Base-by-base conservation (phyloP, 1,140 invertebrate genomes). In the Contarinia nasturtii region DNA sequence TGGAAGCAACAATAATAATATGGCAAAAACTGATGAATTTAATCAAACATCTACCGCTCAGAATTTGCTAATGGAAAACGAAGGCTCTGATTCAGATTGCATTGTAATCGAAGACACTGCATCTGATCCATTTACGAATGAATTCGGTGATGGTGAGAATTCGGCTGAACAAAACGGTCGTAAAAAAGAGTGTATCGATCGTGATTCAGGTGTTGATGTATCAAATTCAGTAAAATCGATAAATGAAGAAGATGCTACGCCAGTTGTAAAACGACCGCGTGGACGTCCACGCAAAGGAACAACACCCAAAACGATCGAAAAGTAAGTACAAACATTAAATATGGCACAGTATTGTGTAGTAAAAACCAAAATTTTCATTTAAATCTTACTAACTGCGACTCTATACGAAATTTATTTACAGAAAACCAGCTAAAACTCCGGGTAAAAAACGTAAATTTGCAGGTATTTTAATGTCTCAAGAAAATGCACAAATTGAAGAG, bases 171-270 rank as follows among this genome's bases (percentile, higher is more conserved):
- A 42, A 20, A 18, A 42, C 5, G 27, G 27, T 5, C 27, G 27
- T 3, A 27, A 27, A 27, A 27, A 27, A 10, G 19, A 14, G 3
- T 17, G 10, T 22, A 14, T 33, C 2, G 43, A 44, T 44, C 20
- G 43, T 22, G 45, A 46, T 38, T 46, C 45, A n/a, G 45, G 45
- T 18, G 45, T 46, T 36, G 45, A 46, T 37, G 36, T 46, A 11
- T 46, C 45, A 7, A 46, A 38, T 38, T 37, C 45, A n/a, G 7
- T 46, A 10, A 46, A 46, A 20, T 46, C 33, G 19, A 7, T 11
- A n/a, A 15, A 7, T 2, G 45, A 46, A 7, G 45, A 37, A 15
- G 36, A 7, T 17, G 14, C n/a, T 5, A 19, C 19, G 17, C 14
- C 40, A 15, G 36, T 37, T 4, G 38, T 41, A 2, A 48, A 48